A percentile compares a stretch with the other conserved stretches of the same genome.
phyloP scores from a whole-genome alignment of 2,797 vertebrate species.

The Triplophysa yarkandensis region DNA sequence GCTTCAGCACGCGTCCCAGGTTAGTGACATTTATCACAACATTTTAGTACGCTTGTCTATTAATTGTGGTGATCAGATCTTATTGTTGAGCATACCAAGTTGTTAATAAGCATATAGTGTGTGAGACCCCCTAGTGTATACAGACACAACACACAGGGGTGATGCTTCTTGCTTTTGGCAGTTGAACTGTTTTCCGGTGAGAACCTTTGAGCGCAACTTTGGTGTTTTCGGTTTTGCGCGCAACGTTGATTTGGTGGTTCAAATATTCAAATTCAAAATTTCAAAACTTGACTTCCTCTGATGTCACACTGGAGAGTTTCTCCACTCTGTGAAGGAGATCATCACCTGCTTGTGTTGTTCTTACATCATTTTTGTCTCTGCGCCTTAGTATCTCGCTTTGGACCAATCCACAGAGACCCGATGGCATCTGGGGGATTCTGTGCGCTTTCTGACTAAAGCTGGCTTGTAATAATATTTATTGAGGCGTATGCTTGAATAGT shows the following conservation, averaged over 20 bases:
- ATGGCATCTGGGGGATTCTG: slow-evolving; percentile 30
- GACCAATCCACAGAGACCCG: slow-evolving; percentile 34
- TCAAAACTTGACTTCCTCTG: slow-evolving; percentile 55
- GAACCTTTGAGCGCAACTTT: slow-evolving; percentile 18
- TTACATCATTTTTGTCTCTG: slow-evolving; percentile 47
- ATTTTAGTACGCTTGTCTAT: background rate
- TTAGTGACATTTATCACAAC: slow-evolving; percentile 58
- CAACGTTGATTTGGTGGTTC: slow-evolving; percentile 42
- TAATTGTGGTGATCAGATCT: background rate
- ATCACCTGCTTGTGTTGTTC: slow-evolving; percentile 30
- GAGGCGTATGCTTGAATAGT: slow-evolving; percentile 5
- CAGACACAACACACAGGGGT: background rate
- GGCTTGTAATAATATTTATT: slow-evolving; percentile 41
- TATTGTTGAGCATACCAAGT: background rate
- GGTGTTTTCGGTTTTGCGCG: slow-evolving; percentile 54
- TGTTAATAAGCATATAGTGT: no score
- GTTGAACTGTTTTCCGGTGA: slow-evolving; percentile 60
- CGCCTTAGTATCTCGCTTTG: slow-evolving; percentile 32
- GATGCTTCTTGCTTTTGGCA: slow-evolving; percentile 48
- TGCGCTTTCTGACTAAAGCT: slow-evolving; percentile 2
- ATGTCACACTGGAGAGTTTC: slow-evolving; percentile 30
- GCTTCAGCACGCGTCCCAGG: slow-evolving; percentile 73
- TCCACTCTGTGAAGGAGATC: slow-evolving; percentile 18
- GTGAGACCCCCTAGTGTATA: no score
- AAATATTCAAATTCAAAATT: slow-evolving; percentile 59